phyloP scores from a whole-genome alignment of 1,140 invertebrate species.

The Argopecten irradians region DNA sequence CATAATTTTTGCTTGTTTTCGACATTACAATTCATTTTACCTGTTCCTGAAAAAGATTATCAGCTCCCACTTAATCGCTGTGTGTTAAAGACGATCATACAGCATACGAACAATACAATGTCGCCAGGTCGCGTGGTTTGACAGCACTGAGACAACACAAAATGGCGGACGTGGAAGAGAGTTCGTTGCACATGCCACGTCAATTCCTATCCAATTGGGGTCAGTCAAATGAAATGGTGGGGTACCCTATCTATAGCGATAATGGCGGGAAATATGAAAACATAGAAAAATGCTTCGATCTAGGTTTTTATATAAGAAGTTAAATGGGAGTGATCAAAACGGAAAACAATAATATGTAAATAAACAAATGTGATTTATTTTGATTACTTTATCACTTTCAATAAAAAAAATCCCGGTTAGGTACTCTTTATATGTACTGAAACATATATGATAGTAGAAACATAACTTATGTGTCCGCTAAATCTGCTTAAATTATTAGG shows the following conservation, averaged over 20 bases:
- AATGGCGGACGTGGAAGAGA: conserved; percentile 14
- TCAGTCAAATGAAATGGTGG: neutral
- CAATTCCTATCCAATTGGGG: neutral
- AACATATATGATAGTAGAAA: no score
- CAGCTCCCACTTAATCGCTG: neutral
- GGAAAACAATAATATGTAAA: no score
- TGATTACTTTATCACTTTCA: no score
- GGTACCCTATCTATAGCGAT: neutral
- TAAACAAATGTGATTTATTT: no score
- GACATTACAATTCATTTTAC: neutral
- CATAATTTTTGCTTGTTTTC: neutral
- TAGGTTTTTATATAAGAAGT: no score
- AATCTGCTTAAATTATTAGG: no score
- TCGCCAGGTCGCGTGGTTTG: conserved; percentile 6
- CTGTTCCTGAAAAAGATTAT: neutral
- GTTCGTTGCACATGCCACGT: conserved; percentile 18
- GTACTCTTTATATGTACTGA: no score
- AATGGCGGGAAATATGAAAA: neutral
- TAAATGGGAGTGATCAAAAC: no score
- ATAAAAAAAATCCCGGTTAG: no score
- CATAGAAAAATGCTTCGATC: no score
- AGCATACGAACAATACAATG: neutral
- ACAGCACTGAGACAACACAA: conserved; percentile 21
- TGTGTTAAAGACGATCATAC: neutral
- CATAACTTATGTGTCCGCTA: no score